Conservation (phyloP, 2,888 invertebrate genomes). For the Latheticus oryzae region DNA sequence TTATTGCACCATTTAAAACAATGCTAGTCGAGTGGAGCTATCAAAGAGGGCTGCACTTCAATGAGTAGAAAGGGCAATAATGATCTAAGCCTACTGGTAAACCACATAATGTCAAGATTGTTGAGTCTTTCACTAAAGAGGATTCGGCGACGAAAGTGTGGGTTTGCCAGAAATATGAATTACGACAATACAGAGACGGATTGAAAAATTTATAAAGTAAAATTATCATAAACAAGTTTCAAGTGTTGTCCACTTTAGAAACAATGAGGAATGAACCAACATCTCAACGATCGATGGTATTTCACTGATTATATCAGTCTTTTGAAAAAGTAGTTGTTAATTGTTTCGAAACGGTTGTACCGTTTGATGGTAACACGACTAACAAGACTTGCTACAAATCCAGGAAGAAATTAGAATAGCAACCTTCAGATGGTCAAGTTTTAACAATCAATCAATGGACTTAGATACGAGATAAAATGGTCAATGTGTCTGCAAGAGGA, state of each 20-base stretch:
- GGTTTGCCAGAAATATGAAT: too few relatives aligned
- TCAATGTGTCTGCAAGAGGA: too few relatives aligned
- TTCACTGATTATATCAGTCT: conserved; percentile 16
- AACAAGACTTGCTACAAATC: conserved; percentile 7
- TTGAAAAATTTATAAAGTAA: too few relatives aligned
- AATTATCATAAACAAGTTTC: neutral
- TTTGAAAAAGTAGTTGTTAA: conserved; percentile 11
- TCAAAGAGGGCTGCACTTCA: conserved; percentile 45
- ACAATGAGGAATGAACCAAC: conserved; percentile 9
- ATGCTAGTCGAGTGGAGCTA: conserved; percentile 49
- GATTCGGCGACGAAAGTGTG: too few relatives aligned
- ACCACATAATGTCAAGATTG: conserved; percentile 18
- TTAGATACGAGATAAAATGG: too few relatives aligned
- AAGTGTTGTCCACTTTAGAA: neutral
- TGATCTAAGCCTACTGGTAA: conserved; percentile 38
- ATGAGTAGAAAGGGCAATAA: conserved; percentile 39
- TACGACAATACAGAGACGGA: too few relatives aligned
- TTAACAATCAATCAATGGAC: conserved; percentile 4
- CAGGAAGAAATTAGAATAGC: conserved; percentile 15
- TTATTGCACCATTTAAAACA: conserved; percentile 56
- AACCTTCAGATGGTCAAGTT: neutral
- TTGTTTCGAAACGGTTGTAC: conserved; percentile 25
- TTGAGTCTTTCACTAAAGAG: too few relatives aligned
- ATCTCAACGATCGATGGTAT: neutral
- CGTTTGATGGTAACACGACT: conserved; percentile 5